phyloP scores from a whole-genome alignment of 2,888 invertebrate genomes.

The Pristionchus fissidentatus region DNA sequence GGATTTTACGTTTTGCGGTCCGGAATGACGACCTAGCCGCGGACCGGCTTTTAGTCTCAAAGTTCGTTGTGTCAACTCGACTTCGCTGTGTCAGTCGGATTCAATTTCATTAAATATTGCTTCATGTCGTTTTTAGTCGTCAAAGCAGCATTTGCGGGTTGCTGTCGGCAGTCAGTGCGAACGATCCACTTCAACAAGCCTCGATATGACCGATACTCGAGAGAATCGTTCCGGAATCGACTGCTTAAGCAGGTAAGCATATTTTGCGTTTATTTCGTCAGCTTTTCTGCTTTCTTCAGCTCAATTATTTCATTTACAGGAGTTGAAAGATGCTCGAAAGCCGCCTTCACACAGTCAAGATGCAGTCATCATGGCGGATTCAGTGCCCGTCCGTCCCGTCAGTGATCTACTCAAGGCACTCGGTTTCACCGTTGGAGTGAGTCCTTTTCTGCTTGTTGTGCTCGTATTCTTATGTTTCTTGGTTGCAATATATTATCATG shows the following conservation, averaged over 20 bases:
- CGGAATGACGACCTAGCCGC: too few relatives aligned
- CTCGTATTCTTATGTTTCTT: neutral
- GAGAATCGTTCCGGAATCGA: constrained; percentile 22
- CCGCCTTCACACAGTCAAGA: neutral
- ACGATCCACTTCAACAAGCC: constrained; percentile 2
- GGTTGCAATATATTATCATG: neutral
- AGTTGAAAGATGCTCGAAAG: constrained; percentile 40
- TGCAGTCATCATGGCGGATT: constrained; percentile 51
- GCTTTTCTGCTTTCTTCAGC: neutral
- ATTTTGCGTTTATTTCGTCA: neutral
- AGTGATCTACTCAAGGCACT: constrained; percentile 60
- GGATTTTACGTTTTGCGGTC: too few relatives aligned
- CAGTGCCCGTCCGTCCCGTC: constrained; percentile 61
- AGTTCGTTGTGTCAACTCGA: neutral
- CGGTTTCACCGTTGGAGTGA: constrained; percentile 62
- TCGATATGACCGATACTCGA: constrained; percentile 13
- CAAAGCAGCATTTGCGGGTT: constrained; percentile 25
- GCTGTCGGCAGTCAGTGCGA: constrained; percentile 29
- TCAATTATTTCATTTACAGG: neutral
- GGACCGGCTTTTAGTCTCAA: too few relatives aligned
- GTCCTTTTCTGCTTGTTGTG: neutral
- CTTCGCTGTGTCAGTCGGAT: neutral
- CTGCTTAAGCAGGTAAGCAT: constrained; percentile 10
- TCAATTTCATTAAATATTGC: neutral
- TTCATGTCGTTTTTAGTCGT: constrained; percentile 33